Evolutionary conservation across 2,888 invertebrate genomes (phyloP).

Genomic region (Strigamia crassipes): DNA sequence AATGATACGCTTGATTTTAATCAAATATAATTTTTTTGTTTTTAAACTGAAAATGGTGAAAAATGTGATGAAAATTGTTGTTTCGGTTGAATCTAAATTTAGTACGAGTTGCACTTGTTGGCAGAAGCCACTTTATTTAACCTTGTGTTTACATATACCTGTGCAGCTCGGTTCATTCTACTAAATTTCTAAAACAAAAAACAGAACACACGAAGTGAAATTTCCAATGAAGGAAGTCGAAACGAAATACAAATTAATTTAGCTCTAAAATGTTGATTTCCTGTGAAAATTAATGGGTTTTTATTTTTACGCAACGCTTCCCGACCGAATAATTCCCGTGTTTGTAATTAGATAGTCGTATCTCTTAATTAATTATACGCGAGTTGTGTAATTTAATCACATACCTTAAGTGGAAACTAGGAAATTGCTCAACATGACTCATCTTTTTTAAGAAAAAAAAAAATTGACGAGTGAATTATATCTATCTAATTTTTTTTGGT

Average conservation of each 20-base stretch:
- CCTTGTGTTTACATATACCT: constrained; percentile 29
- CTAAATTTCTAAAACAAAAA: neutral
- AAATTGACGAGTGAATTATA: neutral
- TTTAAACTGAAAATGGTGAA: neutral
- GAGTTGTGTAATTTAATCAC: neutral
- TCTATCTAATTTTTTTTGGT: neutral
- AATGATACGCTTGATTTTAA: neutral
- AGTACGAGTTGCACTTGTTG: neutral
- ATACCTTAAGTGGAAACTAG: neutral
- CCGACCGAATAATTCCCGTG: neutral
- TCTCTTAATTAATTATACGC: neutral
- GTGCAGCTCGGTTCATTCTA: neutral
- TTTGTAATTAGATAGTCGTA: neutral
- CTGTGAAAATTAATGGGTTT: neutral
- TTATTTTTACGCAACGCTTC: neutral
- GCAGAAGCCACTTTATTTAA: constrained; percentile 29
- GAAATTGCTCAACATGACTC: neutral
- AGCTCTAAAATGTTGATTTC: neutral
- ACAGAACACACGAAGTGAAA: neutral
- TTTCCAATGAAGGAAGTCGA: neutral
- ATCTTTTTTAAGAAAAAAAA: neutral
- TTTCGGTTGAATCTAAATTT: constrained; percentile 9
- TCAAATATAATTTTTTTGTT: neutral
- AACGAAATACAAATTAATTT: neutral
- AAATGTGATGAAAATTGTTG: neutral